Evolutionary conservation across 2,888 invertebrate genomes (phyloP), one percentile per base, ranked within the genome.

Genomic region (Agrochola macilenta): DNA sequence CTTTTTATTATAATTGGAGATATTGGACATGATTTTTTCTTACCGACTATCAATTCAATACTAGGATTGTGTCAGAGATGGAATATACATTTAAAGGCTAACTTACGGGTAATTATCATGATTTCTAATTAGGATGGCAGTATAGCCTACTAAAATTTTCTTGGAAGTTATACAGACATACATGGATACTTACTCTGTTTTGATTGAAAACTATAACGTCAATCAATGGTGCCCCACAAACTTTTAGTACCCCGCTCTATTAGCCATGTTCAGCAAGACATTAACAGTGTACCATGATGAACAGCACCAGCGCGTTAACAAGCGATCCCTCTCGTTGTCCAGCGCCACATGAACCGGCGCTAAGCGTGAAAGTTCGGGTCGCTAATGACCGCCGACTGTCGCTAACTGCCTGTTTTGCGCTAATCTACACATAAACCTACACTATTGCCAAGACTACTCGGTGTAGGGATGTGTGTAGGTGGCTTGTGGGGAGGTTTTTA

Each of bases 401-500:
- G 79, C 88, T 88, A 88, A 87, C 80, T 68, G 82, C 80, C 82
- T 84, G 88, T 87, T 84, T 80, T 84, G 82, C 68, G 68, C 78
- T 80, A 79, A 83, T 84, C 65, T 74, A 65, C 76, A 73, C 76
- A 83, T 79, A 75, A 87, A 85, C 78, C 83, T 73, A 64, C 77
- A 70, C 83, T 82, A 81, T 68, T 77, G 73, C 66, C 69, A 63
- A 66, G 63, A 81, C 73, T 60, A 73, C 43, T 73, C 43, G 9
- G 9, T 20, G 20, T 63, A 82, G 85, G 52, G 83, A 85, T 70
- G 85, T 43, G 72, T 1, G 26, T 2, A 7, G 0, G 9, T 23
- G 3, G 20, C 14, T 52, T n/a, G 3, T 23, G 20, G 14, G 20
- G 20, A 14, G 78, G 23, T 1, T 65, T 49, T 43, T 23, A 65